These are phyloP conservation scores for Ptyas mucosa DNA, from an alignment of 2,113 vertebrate genomes.

Conservation along the genomic window DNA sequence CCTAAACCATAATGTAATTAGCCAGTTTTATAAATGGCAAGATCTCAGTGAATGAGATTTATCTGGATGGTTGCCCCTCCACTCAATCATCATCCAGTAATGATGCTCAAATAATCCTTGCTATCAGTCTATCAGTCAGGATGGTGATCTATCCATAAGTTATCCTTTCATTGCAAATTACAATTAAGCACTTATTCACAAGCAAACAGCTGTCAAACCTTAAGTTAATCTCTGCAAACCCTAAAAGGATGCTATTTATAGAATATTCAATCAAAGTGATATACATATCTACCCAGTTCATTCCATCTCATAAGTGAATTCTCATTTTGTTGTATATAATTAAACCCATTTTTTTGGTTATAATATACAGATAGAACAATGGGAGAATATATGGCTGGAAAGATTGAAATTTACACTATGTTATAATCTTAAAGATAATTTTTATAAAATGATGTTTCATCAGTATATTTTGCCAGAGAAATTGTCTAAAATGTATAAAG, in stretches of 20 bases:
- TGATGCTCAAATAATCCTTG: neutral
- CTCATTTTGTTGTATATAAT: neutral
- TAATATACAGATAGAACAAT: neutral
- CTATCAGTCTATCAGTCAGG: conserved; percentile 18
- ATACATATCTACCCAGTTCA: neutral
- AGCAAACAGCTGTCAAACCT: conserved; percentile 11
- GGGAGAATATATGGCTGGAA: neutral
- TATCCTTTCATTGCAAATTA: conserved; percentile 3
- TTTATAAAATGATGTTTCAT: neutral
- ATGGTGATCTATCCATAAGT: conserved; percentile 25
- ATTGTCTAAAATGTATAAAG: neutral
- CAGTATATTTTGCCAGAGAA: neutral
- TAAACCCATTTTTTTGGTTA: neutral
- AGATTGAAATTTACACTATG: neutral
- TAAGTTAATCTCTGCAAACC: conserved; percentile 8
- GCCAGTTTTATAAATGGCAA: conserved; percentile 50
- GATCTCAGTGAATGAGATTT: conserved; percentile 23
- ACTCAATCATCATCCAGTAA: conserved; percentile 24
- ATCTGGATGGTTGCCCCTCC: conserved; percentile 10
- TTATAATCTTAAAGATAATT: neutral
- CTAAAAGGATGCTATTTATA: neutral
- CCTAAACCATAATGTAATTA: conserved; percentile 52
- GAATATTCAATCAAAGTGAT: neutral
- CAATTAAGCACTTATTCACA: conserved; percentile 15
- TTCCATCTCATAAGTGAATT: neutral